Conservation (phyloP, 2,888 invertebrate genomes). For the Nyleta sp. region DNA sequence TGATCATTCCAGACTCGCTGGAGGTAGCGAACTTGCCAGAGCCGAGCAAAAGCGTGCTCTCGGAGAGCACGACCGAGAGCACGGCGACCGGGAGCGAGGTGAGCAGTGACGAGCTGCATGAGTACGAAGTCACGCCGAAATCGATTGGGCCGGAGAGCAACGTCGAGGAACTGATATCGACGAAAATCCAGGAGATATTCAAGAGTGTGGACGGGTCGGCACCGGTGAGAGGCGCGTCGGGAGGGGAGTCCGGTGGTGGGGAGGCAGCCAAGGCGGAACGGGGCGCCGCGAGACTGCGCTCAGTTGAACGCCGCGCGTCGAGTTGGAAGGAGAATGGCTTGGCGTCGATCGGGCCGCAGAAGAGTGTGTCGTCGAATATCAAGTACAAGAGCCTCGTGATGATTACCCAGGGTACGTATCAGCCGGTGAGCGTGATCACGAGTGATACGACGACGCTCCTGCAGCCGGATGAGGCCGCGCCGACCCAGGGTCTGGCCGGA, state of each 20-base stretch:
- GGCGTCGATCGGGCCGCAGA: constrained; percentile 81
- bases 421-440: constrained; percentile 89
- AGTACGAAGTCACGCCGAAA: constrained; percentile 73
- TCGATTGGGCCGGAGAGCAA: constrained; percentile 23
- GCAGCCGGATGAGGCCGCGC: constrained; percentile 82
- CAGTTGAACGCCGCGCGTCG: constrained; percentile 81
- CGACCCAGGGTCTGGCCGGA: constrained; percentile 83
- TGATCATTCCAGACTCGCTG: constrained; percentile 77
- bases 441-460: constrained; percentile 90
- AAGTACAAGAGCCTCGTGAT: constrained; percentile 95
- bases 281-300: constrained; percentile 76
- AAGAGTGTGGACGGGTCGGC: constrained; percentile 67
- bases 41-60: constrained; percentile 44
- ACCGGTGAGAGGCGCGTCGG: constrained; percentile 68
- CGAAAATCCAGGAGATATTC: constrained; percentile 73
- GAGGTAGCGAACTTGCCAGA: constrained; percentile 67
- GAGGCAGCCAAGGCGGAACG: constrained; percentile 80
- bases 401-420: constrained; percentile 89
- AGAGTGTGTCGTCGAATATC: constrained; percentile 66
- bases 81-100: too few relatives aligned
- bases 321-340: constrained; percentile 78
- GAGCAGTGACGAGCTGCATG: constrained; percentile 78
- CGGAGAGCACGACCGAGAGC: constrained; percentile 66
- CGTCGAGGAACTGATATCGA: constrained; percentile 72
- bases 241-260: constrained; percentile 67